Evolutionary conservation across 2,797 vertebrate species (phyloP), one percentile per base, ranked within the genome.

Genomic region (Austrolebias charrua): DNA sequence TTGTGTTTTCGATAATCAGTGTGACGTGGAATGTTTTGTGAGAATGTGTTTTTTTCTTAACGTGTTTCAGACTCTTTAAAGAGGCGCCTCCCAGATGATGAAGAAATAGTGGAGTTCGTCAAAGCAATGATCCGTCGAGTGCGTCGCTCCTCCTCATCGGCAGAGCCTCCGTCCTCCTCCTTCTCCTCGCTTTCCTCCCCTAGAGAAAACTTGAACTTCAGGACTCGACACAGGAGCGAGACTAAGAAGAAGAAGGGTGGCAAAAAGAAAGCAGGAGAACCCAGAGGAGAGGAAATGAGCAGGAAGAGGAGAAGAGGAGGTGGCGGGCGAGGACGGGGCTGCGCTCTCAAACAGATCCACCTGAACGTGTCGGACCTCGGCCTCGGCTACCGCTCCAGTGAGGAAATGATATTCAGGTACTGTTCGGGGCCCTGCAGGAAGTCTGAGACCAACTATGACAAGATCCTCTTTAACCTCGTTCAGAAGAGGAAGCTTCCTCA

Each of bases 291-390:
- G 38, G 48, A 58, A 46, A 63, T 33, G 0, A 59, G 51, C 16
- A 64, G 54, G 71, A 83, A 42, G 55, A 69, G 15, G 1, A 65
- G 71, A 64, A 89, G 90, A 61, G 91, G 92, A 61, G 68, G 86
- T 53, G 76, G 69, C 0, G 90, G 91, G 31, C 91, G 84, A 79
- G 92, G 91, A 69, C 92, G 92, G 55, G 94, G 95, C 65, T 98
- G 96, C 13, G 89, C 92, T 70, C 92, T 98, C 68, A 94, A 93
- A 52, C 93, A 97, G 74, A 91, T 98, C 75, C 95, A 96, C 80
- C 92, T 98, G 81, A 98, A 97, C 0, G 96, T 98, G 77, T 93
- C 96, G 1, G 96, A 98, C 88, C 92, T 98, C 79, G 96, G 94
- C 49, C 85, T 98, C 88, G 96, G 95, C 76, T 98, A 97, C 0